phyloP scores from a whole-genome alignment of 2,797 vertebrate species.

The Micromesistius poutassou region DNA sequence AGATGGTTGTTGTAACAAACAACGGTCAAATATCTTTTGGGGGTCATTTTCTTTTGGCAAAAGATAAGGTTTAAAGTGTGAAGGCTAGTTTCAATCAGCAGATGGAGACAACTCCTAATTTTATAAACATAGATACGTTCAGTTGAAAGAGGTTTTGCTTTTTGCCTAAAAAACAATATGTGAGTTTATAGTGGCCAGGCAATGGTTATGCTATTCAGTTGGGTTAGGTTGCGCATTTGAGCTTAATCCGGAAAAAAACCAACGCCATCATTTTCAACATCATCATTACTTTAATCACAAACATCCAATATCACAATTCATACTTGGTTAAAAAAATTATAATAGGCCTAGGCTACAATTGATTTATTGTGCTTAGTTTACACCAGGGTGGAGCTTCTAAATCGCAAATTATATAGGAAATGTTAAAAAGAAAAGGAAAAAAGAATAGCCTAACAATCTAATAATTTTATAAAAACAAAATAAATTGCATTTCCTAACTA shows the following conservation, averaged over 20 bases:
- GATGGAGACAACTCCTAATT: slow-evolving; percentile 42
- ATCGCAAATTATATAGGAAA: too few species aligned
- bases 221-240: neutral
- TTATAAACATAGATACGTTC: neutral
- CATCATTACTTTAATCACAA: neutral
- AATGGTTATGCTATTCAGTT: neutral
- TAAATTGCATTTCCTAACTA: too few species aligned
- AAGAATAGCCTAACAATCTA: too few species aligned
- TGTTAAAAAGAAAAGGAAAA: too few species aligned
- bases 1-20: neutral
- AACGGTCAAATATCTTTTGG: neutral
- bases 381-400: too few species aligned
- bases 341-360: neutral
- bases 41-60: neutral
- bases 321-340: neutral
- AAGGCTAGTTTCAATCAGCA: slow-evolving; percentile 32
- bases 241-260: neutral
- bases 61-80: neutral
- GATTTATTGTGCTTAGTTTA: neutral
- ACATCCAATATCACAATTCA: neutral
- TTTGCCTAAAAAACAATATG: neutral
- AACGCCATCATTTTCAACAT: neutral
- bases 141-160: neutral
- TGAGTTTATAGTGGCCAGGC: neutral
- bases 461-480: too few species aligned